phyloP scores from a whole-genome alignment of 2,113 vertebrate species.

The Ancistrus triradiatus region DNA sequence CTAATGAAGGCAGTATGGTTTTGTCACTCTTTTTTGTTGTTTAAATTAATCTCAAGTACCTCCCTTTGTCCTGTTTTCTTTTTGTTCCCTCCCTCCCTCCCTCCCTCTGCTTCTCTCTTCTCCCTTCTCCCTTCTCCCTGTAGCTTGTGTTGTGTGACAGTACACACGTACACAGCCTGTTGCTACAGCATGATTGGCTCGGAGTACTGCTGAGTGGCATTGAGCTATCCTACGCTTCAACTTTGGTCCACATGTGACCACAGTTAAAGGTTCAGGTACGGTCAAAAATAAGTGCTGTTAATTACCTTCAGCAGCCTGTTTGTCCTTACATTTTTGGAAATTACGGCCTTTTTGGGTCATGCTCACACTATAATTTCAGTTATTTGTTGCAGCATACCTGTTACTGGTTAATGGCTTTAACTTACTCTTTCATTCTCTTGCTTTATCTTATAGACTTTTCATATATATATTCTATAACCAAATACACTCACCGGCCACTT shows the following conservation, averaged over 20 bases:
- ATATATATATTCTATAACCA: no score
- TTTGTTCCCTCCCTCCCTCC: conserved; percentile 20
- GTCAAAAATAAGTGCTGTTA: no score
- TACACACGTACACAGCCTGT: conserved; percentile 63
- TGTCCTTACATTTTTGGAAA: no score
- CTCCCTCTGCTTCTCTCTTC: background rate
- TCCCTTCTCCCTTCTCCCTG: conserved; percentile 13
- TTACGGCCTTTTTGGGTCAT: no score
- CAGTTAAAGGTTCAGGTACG: conserved; percentile 12
- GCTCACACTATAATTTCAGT: no score
- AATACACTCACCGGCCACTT: no score
- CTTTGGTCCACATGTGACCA: conserved; percentile 47
- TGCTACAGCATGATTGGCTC: conserved; percentile 54
- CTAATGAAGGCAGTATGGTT: conserved; percentile 26
- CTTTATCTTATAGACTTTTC: no score
- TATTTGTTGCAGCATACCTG: no score
- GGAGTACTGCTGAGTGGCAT: conserved; percentile 33
- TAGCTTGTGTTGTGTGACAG: conserved; percentile 52
- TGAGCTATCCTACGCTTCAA: conserved; percentile 28
- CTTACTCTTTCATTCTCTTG: no score
- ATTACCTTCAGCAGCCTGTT: no score
- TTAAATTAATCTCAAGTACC: conserved; percentile 9
- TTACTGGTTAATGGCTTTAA: no score
- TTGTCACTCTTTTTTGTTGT: no score
- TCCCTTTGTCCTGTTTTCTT: conserved; percentile 20